phyloP scores from a whole-genome alignment of 2,797 vertebrate genomes.

The Manis javanica region DNA sequence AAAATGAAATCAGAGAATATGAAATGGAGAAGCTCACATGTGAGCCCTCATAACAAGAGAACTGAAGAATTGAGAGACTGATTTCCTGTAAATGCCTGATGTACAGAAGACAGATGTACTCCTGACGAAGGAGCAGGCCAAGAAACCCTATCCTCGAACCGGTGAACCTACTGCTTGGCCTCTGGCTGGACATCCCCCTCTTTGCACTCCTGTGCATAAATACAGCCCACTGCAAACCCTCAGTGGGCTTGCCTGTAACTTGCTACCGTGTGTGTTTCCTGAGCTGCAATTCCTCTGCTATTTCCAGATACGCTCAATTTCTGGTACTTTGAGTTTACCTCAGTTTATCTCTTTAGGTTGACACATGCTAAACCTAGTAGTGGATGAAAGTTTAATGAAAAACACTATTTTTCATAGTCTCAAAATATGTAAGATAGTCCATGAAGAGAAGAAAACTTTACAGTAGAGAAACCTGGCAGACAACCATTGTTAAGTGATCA shows the following conservation, averaged over 20 bases:
- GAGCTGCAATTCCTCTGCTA: background rate
- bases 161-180: background rate
- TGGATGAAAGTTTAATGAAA: background rate
- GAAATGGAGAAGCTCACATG: background rate
- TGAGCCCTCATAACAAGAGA: background rate
- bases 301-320: background rate
- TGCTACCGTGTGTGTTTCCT: background rate
- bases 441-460: background rate
- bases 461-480: background rate
- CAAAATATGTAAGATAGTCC: background rate
- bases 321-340: background rate
- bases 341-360: background rate
- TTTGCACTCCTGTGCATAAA: background rate
- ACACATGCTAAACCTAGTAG: background rate
- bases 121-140: background rate
- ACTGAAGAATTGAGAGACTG: background rate
- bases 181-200: background rate
- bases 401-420: background rate
- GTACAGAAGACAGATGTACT: background rate
- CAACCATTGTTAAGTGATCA: conserved; percentile 5
- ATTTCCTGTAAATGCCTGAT: background rate
- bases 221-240: background rate
- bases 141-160: background rate
- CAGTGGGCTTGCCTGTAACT: background rate
- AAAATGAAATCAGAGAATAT: background rate